Conservation (phyloP, 2,888 invertebrate species). For the Lasiommata megera region DNA sequence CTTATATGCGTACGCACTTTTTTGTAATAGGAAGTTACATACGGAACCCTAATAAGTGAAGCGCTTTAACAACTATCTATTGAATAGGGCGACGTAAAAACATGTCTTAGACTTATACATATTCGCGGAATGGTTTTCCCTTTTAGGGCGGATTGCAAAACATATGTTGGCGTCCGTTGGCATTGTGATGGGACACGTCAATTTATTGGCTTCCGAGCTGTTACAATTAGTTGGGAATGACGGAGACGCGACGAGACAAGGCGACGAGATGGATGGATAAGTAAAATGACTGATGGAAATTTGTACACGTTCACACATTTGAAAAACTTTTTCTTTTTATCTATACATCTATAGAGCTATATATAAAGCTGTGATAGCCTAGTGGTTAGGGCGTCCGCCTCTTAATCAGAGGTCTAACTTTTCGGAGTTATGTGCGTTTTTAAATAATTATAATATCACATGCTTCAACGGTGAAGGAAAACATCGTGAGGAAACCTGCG, state of each 20-base stretch:
- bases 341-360: too few relatives aligned
- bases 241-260: not conserved
- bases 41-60: slow-evolving; percentile 2
- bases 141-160: slow-evolving; percentile 16
- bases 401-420: too few relatives aligned
- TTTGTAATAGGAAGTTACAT: too few relatives aligned
- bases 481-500: too few relatives aligned
- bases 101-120: slow-evolving; percentile 7
- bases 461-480: too few relatives aligned
- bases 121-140: not conserved
- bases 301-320: not conserved
- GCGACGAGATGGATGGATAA: not conserved
- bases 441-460: too few relatives aligned
- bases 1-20: too few relatives aligned
- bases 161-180: slow-evolving; percentile 1
- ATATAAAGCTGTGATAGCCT: too few relatives aligned
- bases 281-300: not conserved
- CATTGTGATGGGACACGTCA: slow-evolving; percentile 17
- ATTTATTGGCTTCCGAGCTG: slow-evolving; percentile 14
- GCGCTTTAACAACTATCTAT: slow-evolving; percentile 11
- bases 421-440: too few relatives aligned
- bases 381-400: too few relatives aligned
- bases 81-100: slow-evolving; percentile 14
- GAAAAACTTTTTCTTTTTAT: not conserved
- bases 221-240: slow-evolving; percentile 10